These are phyloP conservation scores for Microtus obscurus DNA, from an alignment of 2,797 vertebrate genomes.

Conservation along the genomic window DNA sequence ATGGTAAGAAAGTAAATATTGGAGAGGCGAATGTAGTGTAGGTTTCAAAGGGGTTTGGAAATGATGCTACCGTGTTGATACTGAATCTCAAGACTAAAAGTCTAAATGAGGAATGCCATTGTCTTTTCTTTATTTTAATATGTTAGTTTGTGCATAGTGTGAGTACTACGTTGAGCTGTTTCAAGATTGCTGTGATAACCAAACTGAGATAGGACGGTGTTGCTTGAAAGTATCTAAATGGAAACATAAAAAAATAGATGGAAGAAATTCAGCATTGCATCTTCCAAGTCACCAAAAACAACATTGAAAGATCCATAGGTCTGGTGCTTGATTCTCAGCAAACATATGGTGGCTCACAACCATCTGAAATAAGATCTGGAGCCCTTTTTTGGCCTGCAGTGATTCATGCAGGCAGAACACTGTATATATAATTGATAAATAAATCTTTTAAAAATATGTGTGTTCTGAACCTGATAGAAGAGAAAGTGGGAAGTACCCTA, in stretches of 20 bases:
- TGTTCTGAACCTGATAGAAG: too few relatives aligned
- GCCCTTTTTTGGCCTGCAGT: too few relatives aligned
- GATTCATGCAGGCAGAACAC: too few relatives aligned
- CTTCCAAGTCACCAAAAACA: background rate
- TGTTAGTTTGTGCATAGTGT: background rate
- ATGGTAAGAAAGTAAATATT: background rate
- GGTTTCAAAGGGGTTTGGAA: background rate
- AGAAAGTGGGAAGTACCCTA: too few relatives aligned
- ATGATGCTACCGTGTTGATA: background rate
- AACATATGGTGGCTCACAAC: too few relatives aligned
- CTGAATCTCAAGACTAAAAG: background rate
- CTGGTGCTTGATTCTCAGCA: too few relatives aligned
- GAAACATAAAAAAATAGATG: background rate
- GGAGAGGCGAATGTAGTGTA: background rate
- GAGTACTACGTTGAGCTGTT: background rate
- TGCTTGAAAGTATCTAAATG: background rate
- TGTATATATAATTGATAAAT: too few relatives aligned
- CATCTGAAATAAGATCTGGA: too few relatives aligned
- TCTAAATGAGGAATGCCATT: background rate
- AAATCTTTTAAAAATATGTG: too few relatives aligned
- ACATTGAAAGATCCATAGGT: background rate
- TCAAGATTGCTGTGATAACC: background rate
- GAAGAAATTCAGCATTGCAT: background rate
- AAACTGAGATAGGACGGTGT: background rate
- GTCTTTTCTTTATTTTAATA: background rate